Evolutionary conservation across 2,797 vertebrate genomes (phyloP), one percentile per base, ranked within the genome.

Genomic region (Eurystomus glaucurus): DNA sequence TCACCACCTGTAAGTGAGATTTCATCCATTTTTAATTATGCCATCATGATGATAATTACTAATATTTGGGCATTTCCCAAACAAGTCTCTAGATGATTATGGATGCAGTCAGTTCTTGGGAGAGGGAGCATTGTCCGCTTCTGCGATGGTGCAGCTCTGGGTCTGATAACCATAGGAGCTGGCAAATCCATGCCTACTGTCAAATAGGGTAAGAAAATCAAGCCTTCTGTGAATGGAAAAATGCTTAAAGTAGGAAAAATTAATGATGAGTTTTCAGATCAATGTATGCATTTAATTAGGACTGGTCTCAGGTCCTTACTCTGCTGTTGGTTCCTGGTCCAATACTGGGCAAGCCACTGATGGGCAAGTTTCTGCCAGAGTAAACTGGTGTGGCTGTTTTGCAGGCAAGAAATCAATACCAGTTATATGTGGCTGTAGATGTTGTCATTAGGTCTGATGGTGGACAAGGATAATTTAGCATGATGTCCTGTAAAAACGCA

Each of bases 11-110:
- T 50, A 77, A 60, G 41, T 55, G 64, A 94, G 60, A 64, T 84
- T 61, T 35, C 60, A 87, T 95, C 68, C 25, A 69, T 90, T 92
- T 91, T 91, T 94, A 92, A 93, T 94, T 57, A 91, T n/a, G 26
- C 62, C 39, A 78, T 70, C 35, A 9, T 69, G 37, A 33, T 46
- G 48, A 45, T 80, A 78, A 86, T 88, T 77, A 19, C 78, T 78
- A 33, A 1, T 14, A 80, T 80, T 93, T 80, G 81, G 41, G 41
- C 39, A 52, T 76, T 93, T 94, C 51, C 29, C n/a, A 79, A 82
- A 60, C 69, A 88, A 51, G 10, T 72, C 37, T 74, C 14, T 64
- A 9, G 45, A 43, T 70, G 76, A 68, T 90, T 54, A 68, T 52
- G 65, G 57, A n/a, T 25, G 45, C 37, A 71, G 31, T 72, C 58